Base-by-base conservation (phyloP, 2,888 invertebrate species). In the Notocelia uddmanniana region DNA sequence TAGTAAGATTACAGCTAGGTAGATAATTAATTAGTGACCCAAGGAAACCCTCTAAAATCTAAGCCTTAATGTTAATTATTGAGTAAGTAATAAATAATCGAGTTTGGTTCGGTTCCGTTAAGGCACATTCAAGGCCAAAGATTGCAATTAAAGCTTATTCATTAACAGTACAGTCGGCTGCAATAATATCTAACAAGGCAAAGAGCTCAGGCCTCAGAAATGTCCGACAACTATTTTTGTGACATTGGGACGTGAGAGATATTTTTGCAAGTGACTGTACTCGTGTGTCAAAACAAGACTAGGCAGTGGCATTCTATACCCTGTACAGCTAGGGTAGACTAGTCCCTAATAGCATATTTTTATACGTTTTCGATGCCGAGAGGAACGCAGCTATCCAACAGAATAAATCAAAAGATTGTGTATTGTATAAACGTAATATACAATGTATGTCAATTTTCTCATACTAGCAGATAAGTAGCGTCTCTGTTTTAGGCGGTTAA, bases 61-160 rank as follows among this genome's bases (percentile, higher is more conserved):
- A 48, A 19, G 37, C 11, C 57, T 58, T 58, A 68, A 34, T 15
- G 15, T 19, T 71, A 71, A 58, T 55, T 71, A 58, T 57, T 58
- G 10, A 68, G 74, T 75, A 76, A 60, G 73, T 68, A 73, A 76
- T 75, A 76, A 79, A 75, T 74, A 89, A 85, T 88, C 83, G 76
- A 89, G 92, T 93, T 93, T 93, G 93, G 93, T 93, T 91, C 89
- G 79, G 92, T 92, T 92, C 83, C 88, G 77, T 84, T 89, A 92
- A 92, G 92, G 93, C 93, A 93, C 92, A 77, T 81, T 69, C 77
- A 85, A 90, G 90, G 92, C 91, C 91, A 75, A 88, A 85, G 77
- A 85, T 89, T 89, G 83, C 84, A 75, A 80, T 90, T 93, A 93
- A 92, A 93, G 92, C 93, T 92, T 88, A 74, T 54, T 68, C 62